phyloP scores from a whole-genome alignment of 2,113 vertebrate species.

The Plecturocebus donacophilus region DNA sequence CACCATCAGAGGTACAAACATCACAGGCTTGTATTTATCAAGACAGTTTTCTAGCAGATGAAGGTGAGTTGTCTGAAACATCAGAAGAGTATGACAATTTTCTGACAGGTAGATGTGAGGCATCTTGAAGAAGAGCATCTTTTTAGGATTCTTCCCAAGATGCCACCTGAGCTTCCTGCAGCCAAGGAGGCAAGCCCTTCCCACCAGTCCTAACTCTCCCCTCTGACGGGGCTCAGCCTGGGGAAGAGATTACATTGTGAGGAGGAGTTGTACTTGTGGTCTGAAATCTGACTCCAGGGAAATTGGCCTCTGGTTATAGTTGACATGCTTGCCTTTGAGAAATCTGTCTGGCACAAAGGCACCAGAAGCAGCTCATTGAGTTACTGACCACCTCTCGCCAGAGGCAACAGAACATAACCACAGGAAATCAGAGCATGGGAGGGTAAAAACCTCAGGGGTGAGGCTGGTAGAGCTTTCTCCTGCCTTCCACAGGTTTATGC shows the following conservation, averaged over 20 bases:
- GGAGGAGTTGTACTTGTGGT: accelerated
- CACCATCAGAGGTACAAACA: accelerated
- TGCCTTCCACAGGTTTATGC: accelerated
- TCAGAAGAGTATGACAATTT: background rate
- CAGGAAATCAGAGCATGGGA: background rate
- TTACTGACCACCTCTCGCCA: too few species aligned
- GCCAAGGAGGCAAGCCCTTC: accelerated
- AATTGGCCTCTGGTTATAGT: background rate
- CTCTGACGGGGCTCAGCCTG: background rate
- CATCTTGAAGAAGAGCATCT: background rate
- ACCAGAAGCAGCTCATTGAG: background rate
- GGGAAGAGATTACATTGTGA: background rate
- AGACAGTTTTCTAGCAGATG: background rate
- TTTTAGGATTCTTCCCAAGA: background rate
- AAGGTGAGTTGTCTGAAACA: background rate
- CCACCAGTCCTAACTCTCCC: background rate
- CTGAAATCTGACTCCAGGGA: background rate
- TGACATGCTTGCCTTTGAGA: background rate
- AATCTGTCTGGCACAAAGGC: background rate
- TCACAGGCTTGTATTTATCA: background rate
- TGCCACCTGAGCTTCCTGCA: background rate
- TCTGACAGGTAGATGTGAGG: background rate
- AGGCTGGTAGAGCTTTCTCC: too few species aligned
- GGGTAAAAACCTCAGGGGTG: too few species aligned
- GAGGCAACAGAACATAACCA: accelerated